These are phyloP conservation scores for Gobio occitaniae DNA, from an alignment of 2,797 vertebrate species.

Conservation along the genomic window DNA sequence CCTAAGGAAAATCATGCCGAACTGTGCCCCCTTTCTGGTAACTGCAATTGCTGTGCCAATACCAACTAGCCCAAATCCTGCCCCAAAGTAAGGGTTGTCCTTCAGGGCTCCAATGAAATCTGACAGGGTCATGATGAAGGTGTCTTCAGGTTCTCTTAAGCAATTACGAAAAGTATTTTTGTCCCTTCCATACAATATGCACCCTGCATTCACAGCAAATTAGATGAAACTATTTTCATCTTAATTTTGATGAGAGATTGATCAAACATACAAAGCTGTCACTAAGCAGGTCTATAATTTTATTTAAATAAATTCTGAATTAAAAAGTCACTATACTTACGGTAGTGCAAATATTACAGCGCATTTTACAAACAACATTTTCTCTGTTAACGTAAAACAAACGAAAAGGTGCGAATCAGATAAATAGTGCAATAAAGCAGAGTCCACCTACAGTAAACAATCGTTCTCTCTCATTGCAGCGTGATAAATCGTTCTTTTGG, in stretches of 20 bases:
- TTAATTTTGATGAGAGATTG: not conserved
- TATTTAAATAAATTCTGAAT: not conserved
- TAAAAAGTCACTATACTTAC: not conserved
- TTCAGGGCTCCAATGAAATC: conserved; percentile 91
- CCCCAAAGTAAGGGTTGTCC: conserved; percentile 97
- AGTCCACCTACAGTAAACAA: not conserved
- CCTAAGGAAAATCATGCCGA: conserved; percentile 93
- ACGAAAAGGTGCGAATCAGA: not conserved
- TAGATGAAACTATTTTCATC: not conserved
- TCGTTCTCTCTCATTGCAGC: not conserved
- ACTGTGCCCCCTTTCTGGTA: conserved; percentile 90
- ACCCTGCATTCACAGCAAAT: conserved; percentile 23
- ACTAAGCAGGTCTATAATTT: not conserved
- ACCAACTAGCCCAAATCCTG: conserved; percentile 94
- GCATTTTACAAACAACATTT: not conserved
- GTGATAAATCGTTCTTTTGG: not conserved
- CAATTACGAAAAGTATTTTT: not conserved
- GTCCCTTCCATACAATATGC: not conserved
- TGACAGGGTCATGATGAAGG: conserved; percentile 84
- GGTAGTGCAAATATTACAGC: not conserved
- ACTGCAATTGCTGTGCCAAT: conserved; percentile 91
- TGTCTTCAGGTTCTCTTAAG: not conserved
- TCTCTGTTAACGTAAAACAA: not conserved
- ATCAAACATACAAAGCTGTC: not conserved
- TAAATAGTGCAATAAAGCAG: not conserved